Percentiles rank a stretch among this genome's conserved stretches.
These are phyloP conservation scores for Lepeophtheirus salmonis DNA, from an alignment of 1,140 invertebrate species.

Conservation along the genomic window DNA sequence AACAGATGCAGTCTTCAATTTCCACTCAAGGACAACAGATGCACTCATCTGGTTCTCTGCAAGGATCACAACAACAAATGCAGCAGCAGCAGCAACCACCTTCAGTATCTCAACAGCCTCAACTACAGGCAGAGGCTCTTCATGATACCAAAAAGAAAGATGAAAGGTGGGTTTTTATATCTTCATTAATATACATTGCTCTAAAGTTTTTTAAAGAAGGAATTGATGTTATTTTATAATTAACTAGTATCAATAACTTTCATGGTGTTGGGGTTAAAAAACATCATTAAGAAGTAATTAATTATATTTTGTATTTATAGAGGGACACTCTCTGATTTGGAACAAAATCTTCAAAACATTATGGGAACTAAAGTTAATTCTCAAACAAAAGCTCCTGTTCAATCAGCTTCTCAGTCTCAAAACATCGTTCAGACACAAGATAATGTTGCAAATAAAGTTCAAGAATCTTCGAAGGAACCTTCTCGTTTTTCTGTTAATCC, in stretches of 20 bases:
- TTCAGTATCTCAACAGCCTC: background rate
- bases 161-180: background rate
- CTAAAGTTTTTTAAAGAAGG: background rate
- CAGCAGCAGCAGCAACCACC: background rate
- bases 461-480: background rate
- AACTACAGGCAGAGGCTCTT: conserved; percentile 4
- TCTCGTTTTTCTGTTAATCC: background rate
- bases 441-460: background rate
- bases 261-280: too few species aligned
- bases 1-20: too few species aligned
- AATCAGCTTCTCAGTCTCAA: background rate
- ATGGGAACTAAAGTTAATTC: conserved; percentile 2
- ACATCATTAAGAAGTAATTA: too few species aligned
- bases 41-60: too few species aligned
- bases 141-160: conserved; percentile 5
- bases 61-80: background rate
- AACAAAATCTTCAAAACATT: conserved; percentile 13
- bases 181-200: background rate
- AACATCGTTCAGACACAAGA: background rate
- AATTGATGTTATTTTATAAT: background rate
- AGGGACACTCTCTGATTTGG: conserved; percentile 7
- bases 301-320: background rate
- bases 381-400: background rate
- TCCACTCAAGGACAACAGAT: too few species aligned
- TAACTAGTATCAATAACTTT: too few species aligned